phyloP scores from a whole-genome alignment of 1,140 invertebrate species.

The Papilio aristodemus region DNA sequence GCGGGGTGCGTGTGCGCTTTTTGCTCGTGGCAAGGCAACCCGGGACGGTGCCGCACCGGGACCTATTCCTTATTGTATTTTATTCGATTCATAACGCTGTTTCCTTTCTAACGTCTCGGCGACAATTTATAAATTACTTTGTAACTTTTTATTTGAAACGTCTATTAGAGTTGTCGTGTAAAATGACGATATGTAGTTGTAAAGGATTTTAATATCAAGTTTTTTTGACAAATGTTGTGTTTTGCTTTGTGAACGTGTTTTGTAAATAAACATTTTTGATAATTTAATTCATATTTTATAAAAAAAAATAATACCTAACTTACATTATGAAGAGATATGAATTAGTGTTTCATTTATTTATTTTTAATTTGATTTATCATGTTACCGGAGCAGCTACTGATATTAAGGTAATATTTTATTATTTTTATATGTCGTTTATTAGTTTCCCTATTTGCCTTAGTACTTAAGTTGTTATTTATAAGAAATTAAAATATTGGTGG shows the following conservation, averaged over 20 bases:
- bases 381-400: slow-evolving; percentile 55
- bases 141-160: slow-evolving; percentile 50
- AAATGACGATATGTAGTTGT: slow-evolving; percentile 62
- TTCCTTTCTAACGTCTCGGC: slow-evolving; percentile 56
- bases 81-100: slow-evolving; percentile 70
- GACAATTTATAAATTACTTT: slow-evolving; percentile 46
- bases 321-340: slow-evolving; percentile 68
- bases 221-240: slow-evolving; percentile 50
- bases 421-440: slow-evolving; percentile 32
- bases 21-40: slow-evolving; percentile 59
- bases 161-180: slow-evolving; percentile 39
- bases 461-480: slow-evolving; percentile 19
- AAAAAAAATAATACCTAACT: slow-evolving; percentile 43
- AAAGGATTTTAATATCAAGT: slow-evolving; percentile 43
- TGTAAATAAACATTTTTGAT: slow-evolving; percentile 51
- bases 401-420: slow-evolving; percentile 58
- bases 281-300: slow-evolving; percentile 38
- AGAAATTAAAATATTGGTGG: slow-evolving; percentile 18
- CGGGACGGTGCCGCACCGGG: slow-evolving; percentile 53
- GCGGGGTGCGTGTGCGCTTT: slow-evolving; percentile 70
- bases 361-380: slow-evolving; percentile 60
- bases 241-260: slow-evolving; percentile 63
- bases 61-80: slow-evolving; percentile 68
- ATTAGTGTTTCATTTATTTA: slow-evolving; percentile 63
- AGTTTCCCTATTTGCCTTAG: slow-evolving; percentile 21